Evolutionary conservation across 37 sponge, comb jelly and placozoan genomes (phyloP), one percentile per base, ranked within the genome.

Genomic region (Axinella damicornis): DNA sequence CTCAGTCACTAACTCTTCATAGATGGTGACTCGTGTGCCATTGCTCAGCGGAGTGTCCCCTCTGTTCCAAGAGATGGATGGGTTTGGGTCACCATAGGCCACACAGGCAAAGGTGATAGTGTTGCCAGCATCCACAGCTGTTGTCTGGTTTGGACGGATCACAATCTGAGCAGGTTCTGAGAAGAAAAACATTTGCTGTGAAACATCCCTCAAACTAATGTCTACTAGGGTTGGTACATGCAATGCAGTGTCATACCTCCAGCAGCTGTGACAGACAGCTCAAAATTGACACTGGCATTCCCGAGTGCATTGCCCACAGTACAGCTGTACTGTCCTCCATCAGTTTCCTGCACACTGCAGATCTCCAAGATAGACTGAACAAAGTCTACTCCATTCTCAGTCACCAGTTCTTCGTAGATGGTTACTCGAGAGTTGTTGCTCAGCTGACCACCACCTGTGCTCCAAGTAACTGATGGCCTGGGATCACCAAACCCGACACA

Each of bases 401-500:
- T 28, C 21, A 80, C 54, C 22, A 58, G 69, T 18, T 80, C 81
- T 20, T 53, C 41, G 34, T 69, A 69, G 54, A 80, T 69, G 35
- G 69, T 53, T 1, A 35, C 22, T 0, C 40, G 81, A 21, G 69
- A 69, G 24, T 19, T 55, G 34, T 82, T 74, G 75, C 25, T 19
- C 5, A 76, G 24, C 21, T 18, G 21, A 20, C n/a, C 33, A 57
- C 38, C 77, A 57, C 54, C 57, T 15, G 14, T 58, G 36, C 38
- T 56, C 82, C 82, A 82, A 40, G 82, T 31, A 60, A 82, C 57
- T 34, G 20, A 38, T 14, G 71, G 72, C 18, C 0, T 20, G 27
- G 82, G 82, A 20, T 72, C 18, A 24, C 82, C 82, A 71, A 36
- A 46, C 6, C 71, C 82, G 1, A 82, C 82, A 71, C 82, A 82